Percentiles rank a stretch among this genome's conserved stretches.
These are phyloP conservation scores for Pogonomyrmex californicus DNA, from an alignment of 1,140 invertebrate genomes.

Conservation along the genomic window DNA sequence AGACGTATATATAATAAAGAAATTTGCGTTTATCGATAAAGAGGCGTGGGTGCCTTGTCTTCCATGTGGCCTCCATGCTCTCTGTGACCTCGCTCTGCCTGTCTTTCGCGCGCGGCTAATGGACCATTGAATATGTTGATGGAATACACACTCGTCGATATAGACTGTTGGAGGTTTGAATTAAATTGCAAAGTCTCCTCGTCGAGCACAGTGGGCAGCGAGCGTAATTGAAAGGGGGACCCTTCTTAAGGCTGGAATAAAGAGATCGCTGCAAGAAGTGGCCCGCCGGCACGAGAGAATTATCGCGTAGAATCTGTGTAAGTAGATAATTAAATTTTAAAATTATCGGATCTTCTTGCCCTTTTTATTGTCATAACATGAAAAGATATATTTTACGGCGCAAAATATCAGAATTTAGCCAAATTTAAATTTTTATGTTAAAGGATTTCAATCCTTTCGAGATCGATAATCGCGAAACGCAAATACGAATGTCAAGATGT, in stretches of 20 bases:
- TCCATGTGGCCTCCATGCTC: conserved; percentile 47
- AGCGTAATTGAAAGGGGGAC: conserved; percentile 69
- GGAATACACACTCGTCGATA: conserved; percentile 70
- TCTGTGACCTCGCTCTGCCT: conserved; percentile 61
- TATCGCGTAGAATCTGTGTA: conserved; percentile 5
- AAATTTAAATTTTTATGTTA: not conserved
- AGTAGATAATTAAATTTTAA: conserved; percentile 32
- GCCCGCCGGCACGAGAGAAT: conserved; percentile 10
- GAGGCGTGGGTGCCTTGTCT: conserved; percentile 60
- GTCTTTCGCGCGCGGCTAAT: conserved; percentile 68
- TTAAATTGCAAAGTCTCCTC: conserved; percentile 74
- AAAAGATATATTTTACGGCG: not conserved
- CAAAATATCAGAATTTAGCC: not conserved
- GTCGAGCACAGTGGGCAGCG: conserved; percentile 59
- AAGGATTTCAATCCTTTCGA: not conserved
- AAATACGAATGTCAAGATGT: not conserved
- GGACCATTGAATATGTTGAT: conserved; percentile 78
- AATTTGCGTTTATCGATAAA: conserved; percentile 67
- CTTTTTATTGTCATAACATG: not conserved
- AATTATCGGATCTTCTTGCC: not conserved
- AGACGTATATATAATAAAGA: conserved; percentile 30
- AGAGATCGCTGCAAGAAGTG: conserved; percentile 36
- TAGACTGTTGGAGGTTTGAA: conserved; percentile 58
- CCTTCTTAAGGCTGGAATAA: conserved; percentile 53
- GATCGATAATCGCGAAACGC: not conserved